Evolutionary conservation across 2,113 vertebrate species (phyloP).

Genomic region (Triplophysa dalaica): DNA sequence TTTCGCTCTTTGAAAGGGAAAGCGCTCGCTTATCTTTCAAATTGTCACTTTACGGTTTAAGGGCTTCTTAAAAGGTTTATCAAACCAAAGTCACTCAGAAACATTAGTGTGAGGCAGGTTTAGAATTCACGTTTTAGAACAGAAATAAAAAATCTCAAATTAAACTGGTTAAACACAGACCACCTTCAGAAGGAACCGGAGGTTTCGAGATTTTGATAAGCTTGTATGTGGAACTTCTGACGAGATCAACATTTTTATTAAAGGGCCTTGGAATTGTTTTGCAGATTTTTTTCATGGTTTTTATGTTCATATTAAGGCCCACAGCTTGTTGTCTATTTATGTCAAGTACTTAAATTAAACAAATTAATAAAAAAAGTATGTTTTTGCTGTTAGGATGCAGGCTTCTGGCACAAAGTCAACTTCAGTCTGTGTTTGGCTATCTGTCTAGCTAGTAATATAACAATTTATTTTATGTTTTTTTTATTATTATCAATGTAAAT

Average conservation of each 20-base stretch:
- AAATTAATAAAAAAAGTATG: too few relatives aligned
- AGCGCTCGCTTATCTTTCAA: conserved; percentile 30
- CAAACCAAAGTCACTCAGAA: conserved; percentile 19
- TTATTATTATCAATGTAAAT: too few relatives aligned
- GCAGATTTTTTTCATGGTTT: too few relatives aligned
- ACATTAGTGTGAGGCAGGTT: conserved; percentile 1
- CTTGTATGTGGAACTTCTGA: conserved; percentile 20
- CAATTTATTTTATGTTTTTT: too few relatives aligned
- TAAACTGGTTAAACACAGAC: conserved; percentile 3
- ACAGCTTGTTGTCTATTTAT: too few relatives aligned
- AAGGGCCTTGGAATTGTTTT: too few relatives aligned
- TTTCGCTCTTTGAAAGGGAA: conserved; percentile 30
- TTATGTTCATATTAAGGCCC: too few relatives aligned
- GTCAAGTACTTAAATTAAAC: too few relatives aligned
- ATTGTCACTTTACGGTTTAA: conserved; percentile 19
- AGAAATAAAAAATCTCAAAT: conserved; percentile 7
- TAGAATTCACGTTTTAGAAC: neutral
- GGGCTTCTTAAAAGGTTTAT: conserved; percentile 10
- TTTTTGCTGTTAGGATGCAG: too few relatives aligned
- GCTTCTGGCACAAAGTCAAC: too few relatives aligned
- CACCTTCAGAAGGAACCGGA: conserved; percentile 12
- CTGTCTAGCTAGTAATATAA: too few relatives aligned
- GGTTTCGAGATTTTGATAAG: conserved; percentile 11
- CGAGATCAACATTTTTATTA: neutral
- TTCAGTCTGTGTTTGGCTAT: too few relatives aligned